A percentile compares a stretch with the other conserved stretches of the same genome.
Evolutionary conservation across 2,797 vertebrate species (phyloP).

Genomic region (Tympanoctomys barrerae): DNA sequence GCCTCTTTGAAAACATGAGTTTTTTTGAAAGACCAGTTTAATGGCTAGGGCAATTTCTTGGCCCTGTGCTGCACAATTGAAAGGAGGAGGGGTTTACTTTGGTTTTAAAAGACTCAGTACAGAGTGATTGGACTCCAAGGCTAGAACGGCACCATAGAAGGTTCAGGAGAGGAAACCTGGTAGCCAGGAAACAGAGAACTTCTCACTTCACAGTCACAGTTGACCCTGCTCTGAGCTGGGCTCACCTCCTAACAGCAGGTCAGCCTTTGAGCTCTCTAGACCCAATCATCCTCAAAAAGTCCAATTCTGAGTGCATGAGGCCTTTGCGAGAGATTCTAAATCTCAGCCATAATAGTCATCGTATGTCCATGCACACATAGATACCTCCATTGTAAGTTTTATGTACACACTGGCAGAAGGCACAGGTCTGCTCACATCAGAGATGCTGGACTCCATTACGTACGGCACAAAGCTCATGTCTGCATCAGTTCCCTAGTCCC

Average conservation of each 20-base stretch:
- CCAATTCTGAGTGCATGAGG: background rate
- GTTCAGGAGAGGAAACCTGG: background rate
- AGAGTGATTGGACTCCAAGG: background rate
- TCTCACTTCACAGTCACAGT: background rate
- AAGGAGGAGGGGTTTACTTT: background rate
- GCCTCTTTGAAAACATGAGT: background rate
- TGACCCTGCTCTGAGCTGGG: background rate
- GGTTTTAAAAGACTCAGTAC: background rate
- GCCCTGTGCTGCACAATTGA: background rate
- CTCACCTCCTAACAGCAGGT: background rate
- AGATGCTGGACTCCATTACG: background rate
- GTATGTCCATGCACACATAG: background rate
- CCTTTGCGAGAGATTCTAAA: background rate
- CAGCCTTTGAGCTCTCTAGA: background rate
- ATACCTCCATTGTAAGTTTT: background rate
- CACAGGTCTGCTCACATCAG: background rate
- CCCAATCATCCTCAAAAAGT: background rate
- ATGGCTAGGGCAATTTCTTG: background rate
- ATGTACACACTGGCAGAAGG: background rate
- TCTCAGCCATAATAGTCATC: background rate
- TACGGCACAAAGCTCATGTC: rapidly evolving
- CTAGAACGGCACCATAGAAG: background rate
- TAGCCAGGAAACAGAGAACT: background rate
- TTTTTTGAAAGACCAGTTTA: background rate
- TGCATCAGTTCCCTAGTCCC: background rate